Evolutionary conservation across 92 coral and sea anemone genomes (phyloP).

Genomic region (Parazoanthus darwini): DNA sequence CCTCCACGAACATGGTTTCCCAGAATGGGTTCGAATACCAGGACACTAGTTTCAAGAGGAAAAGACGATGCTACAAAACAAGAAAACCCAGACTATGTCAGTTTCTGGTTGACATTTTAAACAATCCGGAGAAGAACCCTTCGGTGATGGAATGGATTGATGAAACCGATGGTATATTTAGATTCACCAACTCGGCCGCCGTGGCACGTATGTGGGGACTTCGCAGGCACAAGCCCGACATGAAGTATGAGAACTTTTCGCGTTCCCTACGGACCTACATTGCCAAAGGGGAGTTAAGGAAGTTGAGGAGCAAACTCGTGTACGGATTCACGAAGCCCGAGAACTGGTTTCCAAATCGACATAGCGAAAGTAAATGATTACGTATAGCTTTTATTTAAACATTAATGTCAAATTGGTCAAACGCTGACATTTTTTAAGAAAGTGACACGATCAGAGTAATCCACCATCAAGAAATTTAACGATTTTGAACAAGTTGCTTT

Average conservation of each 20-base stretch:
- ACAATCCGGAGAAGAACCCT: slow-evolving; percentile 27
- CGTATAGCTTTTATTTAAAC: too few relatives aligned
- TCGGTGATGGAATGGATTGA: slow-evolving; percentile 43
- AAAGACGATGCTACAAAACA: background rate
- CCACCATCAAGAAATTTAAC: too few relatives aligned
- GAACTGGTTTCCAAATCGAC: slow-evolving; percentile 35
- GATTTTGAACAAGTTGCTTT: too few relatives aligned
- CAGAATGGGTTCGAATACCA: background rate
- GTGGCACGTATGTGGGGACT: slow-evolving; percentile 43
- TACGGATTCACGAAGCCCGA: slow-evolving; percentile 29
- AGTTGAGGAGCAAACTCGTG: slow-evolving; percentile 27
- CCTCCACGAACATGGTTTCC: background rate
- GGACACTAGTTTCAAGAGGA: background rate
- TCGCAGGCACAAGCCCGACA: slow-evolving; percentile 35
- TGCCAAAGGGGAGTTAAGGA: slow-evolving; percentile 32
- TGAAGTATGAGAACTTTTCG: slow-evolving; percentile 40
- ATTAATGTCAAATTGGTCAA: too few relatives aligned
- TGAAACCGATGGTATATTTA: slow-evolving; percentile 36
- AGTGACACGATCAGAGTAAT: too few relatives aligned
- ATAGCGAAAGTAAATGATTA: background rate
- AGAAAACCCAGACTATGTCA: slow-evolving; percentile 36
- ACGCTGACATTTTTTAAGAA: too few relatives aligned
- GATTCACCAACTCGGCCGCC: slow-evolving; percentile 24
- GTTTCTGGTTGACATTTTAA: slow-evolving; percentile 28
- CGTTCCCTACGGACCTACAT: slow-evolving; percentile 42